Percentiles rank a stretch among this genome's conserved stretches.
phyloP scores from a whole-genome alignment of 2,113 vertebrate genomes.

The Leucopternis melanops region DNA sequence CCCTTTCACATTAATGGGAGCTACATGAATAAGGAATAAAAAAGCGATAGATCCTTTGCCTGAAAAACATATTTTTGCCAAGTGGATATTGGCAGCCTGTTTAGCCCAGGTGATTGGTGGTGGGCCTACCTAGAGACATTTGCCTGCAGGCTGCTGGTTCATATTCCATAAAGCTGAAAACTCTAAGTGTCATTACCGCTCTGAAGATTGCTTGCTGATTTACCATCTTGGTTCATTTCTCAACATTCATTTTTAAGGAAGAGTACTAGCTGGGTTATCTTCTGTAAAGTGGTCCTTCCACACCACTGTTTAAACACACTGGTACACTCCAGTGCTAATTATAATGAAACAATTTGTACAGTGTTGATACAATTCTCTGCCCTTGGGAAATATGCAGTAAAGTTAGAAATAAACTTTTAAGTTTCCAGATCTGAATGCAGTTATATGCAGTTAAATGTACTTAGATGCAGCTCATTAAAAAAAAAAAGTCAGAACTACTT shows the following conservation, averaged over 20 bases:
- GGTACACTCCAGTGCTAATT: neutral
- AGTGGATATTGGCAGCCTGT: slow-evolving; percentile 15
- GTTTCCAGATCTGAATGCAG: neutral
- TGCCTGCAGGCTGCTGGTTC: neutral
- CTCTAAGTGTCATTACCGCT: neutral
- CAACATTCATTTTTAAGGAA: neutral
- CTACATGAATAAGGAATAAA: slow-evolving; percentile 23
- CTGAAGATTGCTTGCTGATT: neutral
- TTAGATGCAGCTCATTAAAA: neutral
- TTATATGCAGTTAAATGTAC: neutral
- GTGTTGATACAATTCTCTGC: neutral
- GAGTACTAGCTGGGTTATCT: neutral
- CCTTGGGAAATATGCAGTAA: neutral
- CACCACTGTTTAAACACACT: neutral
- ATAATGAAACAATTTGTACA: neutral
- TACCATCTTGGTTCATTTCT: neutral
- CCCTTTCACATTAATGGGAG: slow-evolving; percentile 49
- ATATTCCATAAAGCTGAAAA: neutral
- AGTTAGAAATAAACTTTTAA: neutral
- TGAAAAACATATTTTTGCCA: neutral
- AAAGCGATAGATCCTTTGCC: slow-evolving; percentile 15
- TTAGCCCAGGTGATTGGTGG: neutral
- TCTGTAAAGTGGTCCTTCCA: neutral
- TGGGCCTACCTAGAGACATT: neutral
- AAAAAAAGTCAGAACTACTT: neutral